A percentile compares a stretch with the other conserved stretches of the same genome.
phyloP scores from a whole-genome alignment of 2,113 vertebrate species.

The Ictalurus furcatus region DNA sequence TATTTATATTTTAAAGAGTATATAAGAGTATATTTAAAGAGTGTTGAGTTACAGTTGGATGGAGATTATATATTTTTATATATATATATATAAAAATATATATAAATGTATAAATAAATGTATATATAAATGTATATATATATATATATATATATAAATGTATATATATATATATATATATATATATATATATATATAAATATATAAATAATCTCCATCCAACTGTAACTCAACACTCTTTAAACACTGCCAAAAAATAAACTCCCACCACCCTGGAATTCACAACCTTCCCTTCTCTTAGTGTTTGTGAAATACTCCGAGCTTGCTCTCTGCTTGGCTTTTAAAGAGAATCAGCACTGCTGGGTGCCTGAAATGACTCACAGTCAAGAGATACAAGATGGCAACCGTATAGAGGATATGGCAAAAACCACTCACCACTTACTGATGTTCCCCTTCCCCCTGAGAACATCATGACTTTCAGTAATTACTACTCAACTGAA shows the following conservation, averaged over 20 bases:
- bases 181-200: too few relatives aligned
- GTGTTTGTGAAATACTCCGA: background rate
- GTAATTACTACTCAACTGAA: background rate
- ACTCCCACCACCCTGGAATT: background rate
- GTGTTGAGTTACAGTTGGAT: too few relatives aligned
- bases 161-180: too few relatives aligned
- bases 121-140: too few relatives aligned
- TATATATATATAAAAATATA: too few relatives aligned
- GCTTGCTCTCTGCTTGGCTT: background rate
- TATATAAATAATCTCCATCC: too few relatives aligned
- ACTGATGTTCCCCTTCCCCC: background rate
- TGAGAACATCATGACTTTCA: background rate
- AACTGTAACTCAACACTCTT: background rate
- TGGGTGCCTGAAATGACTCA: constrained; percentile 16
- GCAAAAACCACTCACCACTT: background rate
- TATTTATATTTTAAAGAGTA: too few relatives aligned
- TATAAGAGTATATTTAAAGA: too few relatives aligned
- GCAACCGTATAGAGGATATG: constrained; percentile 13
- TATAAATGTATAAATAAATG: too few relatives aligned
- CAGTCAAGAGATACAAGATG: constrained; percentile 2
- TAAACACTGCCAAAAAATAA: background rate
- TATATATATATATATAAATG: too few relatives aligned
- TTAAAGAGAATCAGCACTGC: constrained; percentile 27
- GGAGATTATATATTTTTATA: too few relatives aligned
- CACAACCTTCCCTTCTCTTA: background rate